Evolutionary conservation across 1,140 invertebrate species (phyloP).

Genomic region (Sarcophaga peregrina): DNA sequence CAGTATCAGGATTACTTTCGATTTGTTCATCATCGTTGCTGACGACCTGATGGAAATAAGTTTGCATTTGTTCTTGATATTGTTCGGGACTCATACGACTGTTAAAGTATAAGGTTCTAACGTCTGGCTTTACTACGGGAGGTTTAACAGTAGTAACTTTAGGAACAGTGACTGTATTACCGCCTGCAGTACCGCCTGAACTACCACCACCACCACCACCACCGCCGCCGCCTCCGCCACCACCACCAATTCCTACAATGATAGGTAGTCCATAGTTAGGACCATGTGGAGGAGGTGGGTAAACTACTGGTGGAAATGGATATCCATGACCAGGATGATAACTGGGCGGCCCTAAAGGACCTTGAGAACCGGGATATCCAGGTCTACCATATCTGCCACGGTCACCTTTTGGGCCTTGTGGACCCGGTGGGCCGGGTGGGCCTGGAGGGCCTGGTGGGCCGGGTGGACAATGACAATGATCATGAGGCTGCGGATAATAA

Average conservation of each 20-base stretch:
- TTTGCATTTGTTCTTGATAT: no score
- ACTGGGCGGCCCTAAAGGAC: constrained; percentile 47
- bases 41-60: no score
- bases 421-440: constrained; percentile 54
- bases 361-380: constrained; percentile 47
- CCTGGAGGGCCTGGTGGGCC: constrained; percentile 58
- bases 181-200: neutral
- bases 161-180: no score
- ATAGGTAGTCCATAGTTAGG: neutral
- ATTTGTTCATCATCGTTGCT: neutral
- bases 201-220: neutral
- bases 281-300: constrained; percentile 34
- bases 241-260: neutral
- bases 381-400: constrained; percentile 6
- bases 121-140: neutral
- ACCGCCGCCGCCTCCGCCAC: neutral
- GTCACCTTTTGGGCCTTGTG: constrained; percentile 44
- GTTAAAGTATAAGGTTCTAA: neutral
- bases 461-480: constrained; percentile 40
- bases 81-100: no score
- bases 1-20: neutral
- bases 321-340: constrained; percentile 51
- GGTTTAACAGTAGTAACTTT: neutral
- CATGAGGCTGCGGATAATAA: neutral
- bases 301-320: constrained; percentile 6